A percentile compares a stretch with the other conserved stretches of the same genome.
Evolutionary conservation across 2,888 invertebrate genomes (phyloP).

Genomic region (Xanthorhoe spadicearia): DNA sequence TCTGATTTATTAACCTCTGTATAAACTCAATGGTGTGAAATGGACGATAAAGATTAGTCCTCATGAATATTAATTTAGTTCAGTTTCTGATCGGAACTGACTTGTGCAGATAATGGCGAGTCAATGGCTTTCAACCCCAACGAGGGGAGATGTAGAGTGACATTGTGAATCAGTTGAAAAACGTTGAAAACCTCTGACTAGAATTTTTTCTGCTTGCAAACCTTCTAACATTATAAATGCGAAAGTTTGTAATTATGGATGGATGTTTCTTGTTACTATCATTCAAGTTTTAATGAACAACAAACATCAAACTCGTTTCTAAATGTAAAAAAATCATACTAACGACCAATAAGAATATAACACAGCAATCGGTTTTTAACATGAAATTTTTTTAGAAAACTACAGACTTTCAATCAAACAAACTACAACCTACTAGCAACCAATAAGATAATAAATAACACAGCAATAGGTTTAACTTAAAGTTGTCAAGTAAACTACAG

Average conservation of each 20-base stretch:
- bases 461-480: too few species aligned
- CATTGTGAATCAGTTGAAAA: conserved; percentile 17
- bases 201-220: background rate
- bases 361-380: too few species aligned
- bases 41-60: conserved; percentile 63
- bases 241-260: too few species aligned
- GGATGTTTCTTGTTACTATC: too few species aligned
- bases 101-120: conserved; percentile 53
- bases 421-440: too few species aligned
- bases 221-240: too few species aligned
- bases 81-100: conserved; percentile 53
- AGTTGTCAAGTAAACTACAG: background rate
- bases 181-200: conserved; percentile 6
- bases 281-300: too few species aligned
- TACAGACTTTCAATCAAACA: background rate
- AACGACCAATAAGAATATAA: too few species aligned
- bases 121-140: conserved; percentile 44
- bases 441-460: too few species aligned
- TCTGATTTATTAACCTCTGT: conserved; percentile 63
- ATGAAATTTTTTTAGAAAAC: too few species aligned
- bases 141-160: conserved; percentile 31
- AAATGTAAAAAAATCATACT: too few species aligned
- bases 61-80: conserved; percentile 62
- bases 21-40: conserved; percentile 67
- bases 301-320: too few species aligned